phyloP scores from a whole-genome alignment of 2,113 vertebrate genomes.

The Leucopternis melanops region DNA sequence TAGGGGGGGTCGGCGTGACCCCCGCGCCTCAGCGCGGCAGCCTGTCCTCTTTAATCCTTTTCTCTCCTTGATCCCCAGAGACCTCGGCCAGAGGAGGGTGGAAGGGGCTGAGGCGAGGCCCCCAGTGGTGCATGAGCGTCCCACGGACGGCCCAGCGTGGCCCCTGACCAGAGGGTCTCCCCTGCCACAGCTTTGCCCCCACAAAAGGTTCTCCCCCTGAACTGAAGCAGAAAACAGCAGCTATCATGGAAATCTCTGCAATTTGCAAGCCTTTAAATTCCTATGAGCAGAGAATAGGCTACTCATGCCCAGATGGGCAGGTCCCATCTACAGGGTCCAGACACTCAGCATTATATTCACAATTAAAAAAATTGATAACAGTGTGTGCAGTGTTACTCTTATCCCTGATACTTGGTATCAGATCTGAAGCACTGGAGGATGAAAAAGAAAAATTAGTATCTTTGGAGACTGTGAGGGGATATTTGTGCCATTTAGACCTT shows the following conservation, averaged over 20 bases:
- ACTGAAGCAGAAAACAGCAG: not conserved
- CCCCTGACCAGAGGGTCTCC: no score
- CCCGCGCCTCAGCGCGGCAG: not conserved
- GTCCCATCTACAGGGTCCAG: not conserved
- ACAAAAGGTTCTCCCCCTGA: not conserved
- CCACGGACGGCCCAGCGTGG: not conserved
- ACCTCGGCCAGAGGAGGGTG: no score
- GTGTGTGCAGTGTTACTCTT: not conserved
- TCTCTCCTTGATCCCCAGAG: not conserved
- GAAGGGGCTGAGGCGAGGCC: not conserved
- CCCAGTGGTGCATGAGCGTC: no score
- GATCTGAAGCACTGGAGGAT: not conserved
- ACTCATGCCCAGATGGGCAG: not conserved
- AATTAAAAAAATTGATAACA: fast-evolving
- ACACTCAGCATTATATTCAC: not conserved
- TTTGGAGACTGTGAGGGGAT: not conserved
- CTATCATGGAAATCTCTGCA: not conserved
- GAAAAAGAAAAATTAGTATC: not conserved
- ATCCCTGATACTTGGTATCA: not conserved
- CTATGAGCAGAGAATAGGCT: not conserved
- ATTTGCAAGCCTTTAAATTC: not conserved
- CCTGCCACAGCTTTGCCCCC: not conserved
- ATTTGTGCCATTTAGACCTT: not conserved
- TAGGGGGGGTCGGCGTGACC: no score
- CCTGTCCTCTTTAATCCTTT: not conserved